Conservation (phyloP, 2,797 vertebrate species). For the Tympanoctomys barrerae region DNA sequence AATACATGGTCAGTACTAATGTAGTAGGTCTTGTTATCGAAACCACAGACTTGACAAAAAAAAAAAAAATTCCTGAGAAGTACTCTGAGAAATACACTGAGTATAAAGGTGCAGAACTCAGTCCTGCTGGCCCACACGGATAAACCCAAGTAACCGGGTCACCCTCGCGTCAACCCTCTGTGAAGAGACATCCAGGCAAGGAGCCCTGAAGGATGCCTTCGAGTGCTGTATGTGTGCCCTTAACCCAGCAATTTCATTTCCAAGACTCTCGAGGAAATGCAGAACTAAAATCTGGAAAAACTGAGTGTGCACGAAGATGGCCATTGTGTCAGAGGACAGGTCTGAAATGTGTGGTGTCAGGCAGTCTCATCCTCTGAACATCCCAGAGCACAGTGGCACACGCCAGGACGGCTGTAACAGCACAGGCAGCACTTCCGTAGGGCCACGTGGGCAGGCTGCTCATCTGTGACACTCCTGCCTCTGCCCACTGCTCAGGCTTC, state of each 20-base stretch:
- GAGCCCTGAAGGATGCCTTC: neutral
- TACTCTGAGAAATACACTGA: fast-evolving
- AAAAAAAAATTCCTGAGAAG: neutral
- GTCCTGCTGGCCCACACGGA: neutral
- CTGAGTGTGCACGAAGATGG: neutral
- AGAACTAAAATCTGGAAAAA: slow-evolving; percentile 19
- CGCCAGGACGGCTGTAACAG: too few species aligned
- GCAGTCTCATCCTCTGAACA: neutral
- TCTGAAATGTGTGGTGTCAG: neutral
- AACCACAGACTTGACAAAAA: neutral
- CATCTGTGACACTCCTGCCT: neutral
- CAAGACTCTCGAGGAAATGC: neutral
- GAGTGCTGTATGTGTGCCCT: neutral
- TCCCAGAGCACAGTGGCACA: neutral
- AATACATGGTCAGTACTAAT: neutral
- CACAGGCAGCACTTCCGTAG: neutral
- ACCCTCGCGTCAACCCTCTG: neutral
- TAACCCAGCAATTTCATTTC: neutral
- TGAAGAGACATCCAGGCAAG: neutral
- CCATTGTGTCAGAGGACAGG: neutral
- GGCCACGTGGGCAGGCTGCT: too few species aligned
- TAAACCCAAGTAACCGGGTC: neutral
- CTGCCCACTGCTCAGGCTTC: neutral
- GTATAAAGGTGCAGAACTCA: neutral
- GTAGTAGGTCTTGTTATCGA: neutral